phyloP scores from a whole-genome alignment of 2,113 vertebrate species.

The Vombatus ursinus region DNA sequence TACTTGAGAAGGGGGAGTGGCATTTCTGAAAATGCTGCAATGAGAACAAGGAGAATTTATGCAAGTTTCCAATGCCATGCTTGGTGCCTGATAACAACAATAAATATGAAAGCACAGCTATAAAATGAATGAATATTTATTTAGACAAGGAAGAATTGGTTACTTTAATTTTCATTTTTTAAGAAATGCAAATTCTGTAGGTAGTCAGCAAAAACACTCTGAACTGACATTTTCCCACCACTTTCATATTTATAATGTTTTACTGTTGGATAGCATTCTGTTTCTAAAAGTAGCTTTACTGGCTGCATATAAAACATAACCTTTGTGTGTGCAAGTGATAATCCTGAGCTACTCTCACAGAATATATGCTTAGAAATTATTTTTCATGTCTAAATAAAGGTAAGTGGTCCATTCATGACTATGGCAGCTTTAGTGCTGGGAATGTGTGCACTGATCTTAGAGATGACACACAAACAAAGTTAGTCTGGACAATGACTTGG shows the following conservation, averaged over 20 bases:
- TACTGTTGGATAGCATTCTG: background rate
- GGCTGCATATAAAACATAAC: background rate
- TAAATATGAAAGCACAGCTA: background rate
- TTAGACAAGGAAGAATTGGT: background rate
- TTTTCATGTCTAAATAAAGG: constrained; percentile 18
- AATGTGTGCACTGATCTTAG: background rate
- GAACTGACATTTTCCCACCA: background rate
- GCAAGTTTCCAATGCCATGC: background rate
- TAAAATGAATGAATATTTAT: background rate
- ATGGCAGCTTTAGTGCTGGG: background rate
- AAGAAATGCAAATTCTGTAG: background rate
- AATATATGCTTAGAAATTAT: background rate
- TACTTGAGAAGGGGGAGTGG: background rate
- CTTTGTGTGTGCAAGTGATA: background rate
- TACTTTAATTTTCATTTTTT: background rate
- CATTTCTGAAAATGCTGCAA: background rate
- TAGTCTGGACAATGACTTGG: constrained; percentile 3
- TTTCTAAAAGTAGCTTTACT: background rate
- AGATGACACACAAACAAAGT: background rate
- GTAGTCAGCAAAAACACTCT: constrained; percentile 15
- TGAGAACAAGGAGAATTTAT: background rate
- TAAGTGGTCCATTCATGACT: background rate
- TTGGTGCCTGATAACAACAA: background rate
- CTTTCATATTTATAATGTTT: constrained; percentile 11
- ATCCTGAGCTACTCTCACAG: background rate